Conservation (phyloP, 2,888 invertebrate genomes). For the Yponomeuta plumbellus region DNA sequence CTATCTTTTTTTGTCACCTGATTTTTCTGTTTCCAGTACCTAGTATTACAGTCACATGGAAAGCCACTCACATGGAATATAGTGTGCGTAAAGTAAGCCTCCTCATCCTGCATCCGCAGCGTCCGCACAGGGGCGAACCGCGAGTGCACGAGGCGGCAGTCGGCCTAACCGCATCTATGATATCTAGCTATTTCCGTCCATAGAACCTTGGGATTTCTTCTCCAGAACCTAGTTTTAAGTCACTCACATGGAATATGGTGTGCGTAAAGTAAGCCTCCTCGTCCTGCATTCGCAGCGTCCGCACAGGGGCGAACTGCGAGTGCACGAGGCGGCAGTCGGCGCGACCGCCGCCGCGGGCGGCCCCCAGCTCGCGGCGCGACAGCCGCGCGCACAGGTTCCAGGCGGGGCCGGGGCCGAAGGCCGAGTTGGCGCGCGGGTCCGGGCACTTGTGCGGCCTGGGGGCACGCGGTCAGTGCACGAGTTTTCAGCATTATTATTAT, state of each 20-base stretch:
- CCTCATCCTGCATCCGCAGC: conserved; percentile 29
- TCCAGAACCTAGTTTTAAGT: no score
- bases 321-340: conserved; percentile 50
- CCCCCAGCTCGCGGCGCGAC: conserved; percentile 79
- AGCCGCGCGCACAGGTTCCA: conserved; percentile 92
- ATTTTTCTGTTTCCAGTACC: no score
- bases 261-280: conserved; percentile 81
- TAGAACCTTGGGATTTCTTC: no score
- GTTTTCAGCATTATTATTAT: no score
- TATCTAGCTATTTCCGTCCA: no score
- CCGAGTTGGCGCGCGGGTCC: conserved; percentile 67
- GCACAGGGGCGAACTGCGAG: conserved; percentile 64
- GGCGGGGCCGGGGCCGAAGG: conserved; percentile 74
- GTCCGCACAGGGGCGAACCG: background rate
- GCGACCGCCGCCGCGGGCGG: conserved; percentile 57
- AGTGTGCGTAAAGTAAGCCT: conserved; percentile 81
- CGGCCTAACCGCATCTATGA: background rate
- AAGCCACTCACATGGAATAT: conserved; percentile 77
- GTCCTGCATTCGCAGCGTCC: conserved; percentile 68
- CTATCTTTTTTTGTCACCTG: no score
- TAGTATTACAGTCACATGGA: no score
- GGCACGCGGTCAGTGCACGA: background rate
- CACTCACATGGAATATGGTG: conserved; percentile 81
- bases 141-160: conserved; percentile 34
- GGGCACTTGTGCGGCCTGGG: conserved; percentile 96